Evolutionary conservation across 2,888 invertebrate species (phyloP).

Genomic region (Adineta ricciae): DNA sequence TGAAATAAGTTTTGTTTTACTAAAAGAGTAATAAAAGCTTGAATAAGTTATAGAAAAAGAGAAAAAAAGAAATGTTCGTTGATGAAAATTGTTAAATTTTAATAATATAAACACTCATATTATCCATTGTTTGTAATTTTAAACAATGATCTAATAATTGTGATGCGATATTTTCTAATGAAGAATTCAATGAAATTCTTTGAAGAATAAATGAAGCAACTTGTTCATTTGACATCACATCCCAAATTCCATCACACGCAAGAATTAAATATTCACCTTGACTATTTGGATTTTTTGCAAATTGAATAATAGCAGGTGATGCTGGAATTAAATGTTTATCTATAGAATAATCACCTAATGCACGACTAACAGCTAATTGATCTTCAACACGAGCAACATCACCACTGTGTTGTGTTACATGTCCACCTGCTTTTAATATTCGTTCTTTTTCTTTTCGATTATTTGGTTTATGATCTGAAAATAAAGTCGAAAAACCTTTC

Average conservation of each 20-base stretch:
- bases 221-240: slow-evolving; percentile 91
- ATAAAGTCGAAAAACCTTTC: too few species aligned
- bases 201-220: background rate
- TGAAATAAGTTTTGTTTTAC: too few species aligned
- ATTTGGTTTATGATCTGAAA: slow-evolving; percentile 78
- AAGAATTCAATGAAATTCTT: background rate
- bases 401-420: slow-evolving; percentile 55
- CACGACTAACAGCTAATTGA: slow-evolving; percentile 80
- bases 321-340: slow-evolving; percentile 88
- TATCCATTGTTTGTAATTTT: background rate
- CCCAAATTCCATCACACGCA: slow-evolving; percentile 97
- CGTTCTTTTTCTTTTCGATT: slow-evolving; percentile 80
- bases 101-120: background rate
- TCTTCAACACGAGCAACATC: slow-evolving; percentile 93
- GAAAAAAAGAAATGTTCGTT: too few species aligned
- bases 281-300: slow-evolving; percentile 65
- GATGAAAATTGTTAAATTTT: background rate
- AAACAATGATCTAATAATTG: background rate
- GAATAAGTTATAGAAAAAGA: too few species aligned
- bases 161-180: background rate
- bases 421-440: slow-evolving; percentile 86
- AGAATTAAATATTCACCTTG: slow-evolving; percentile 82
- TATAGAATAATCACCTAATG: slow-evolving; percentile 78
- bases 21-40: too few species aligned
- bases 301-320: slow-evolving; percentile 85